Evolutionary conservation across 92 coral and sea anemone genomes (phyloP).

Genomic region (Zoanthus solanderi): DNA sequence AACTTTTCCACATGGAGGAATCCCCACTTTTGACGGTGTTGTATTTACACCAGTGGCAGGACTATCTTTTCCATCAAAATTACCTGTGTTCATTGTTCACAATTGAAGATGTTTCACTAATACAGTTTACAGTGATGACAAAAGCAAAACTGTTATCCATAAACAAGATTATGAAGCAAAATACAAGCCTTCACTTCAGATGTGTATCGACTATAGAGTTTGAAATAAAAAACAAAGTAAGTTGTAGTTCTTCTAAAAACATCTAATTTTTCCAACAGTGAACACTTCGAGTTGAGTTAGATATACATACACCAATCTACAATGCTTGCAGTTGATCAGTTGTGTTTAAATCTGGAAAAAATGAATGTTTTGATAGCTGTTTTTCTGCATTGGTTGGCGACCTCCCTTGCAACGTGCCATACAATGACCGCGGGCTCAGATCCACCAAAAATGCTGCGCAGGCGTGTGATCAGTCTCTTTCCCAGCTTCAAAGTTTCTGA

Average conservation of each 20-base stretch:
- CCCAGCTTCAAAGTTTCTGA: slow-evolving; percentile 64
- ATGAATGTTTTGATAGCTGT: background rate
- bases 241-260: no score
- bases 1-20: background rate
- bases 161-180: background rate
- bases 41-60: background rate
- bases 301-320: no score
- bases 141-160: background rate
- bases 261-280: no score
- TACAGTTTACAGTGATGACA: background rate
- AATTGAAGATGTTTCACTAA: background rate
- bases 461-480: slow-evolving; percentile 77
- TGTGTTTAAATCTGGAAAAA: background rate
- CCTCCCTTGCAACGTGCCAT: slow-evolving; percentile 57
- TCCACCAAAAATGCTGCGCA: slow-evolving; percentile 82
- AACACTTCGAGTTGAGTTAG: no score
- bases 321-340: background rate
- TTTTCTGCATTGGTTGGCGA: background rate
- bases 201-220: background rate
- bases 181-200: background rate
- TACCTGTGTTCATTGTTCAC: background rate
- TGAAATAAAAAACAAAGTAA: no score
- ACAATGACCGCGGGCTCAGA: slow-evolving; percentile 73
- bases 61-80: background rate
- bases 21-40: background rate